Evolutionary conservation across 2,113 vertebrate species (phyloP).

Genomic region (Oreochromis niloticus): DNA sequence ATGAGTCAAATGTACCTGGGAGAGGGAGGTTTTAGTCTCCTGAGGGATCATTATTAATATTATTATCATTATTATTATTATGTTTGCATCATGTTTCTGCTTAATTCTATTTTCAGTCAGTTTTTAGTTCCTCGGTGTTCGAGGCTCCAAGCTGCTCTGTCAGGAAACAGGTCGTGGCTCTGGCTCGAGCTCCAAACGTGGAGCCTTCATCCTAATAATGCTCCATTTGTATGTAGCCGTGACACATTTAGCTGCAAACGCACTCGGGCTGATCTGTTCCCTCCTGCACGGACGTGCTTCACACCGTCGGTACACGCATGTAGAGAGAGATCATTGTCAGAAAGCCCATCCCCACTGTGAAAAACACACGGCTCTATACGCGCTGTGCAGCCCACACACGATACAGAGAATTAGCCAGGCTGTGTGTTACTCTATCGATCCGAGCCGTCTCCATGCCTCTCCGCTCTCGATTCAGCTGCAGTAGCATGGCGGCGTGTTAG

Average conservation of each 20-base stretch:
- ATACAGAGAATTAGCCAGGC: slow-evolving; percentile 14
- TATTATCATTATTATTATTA: neutral
- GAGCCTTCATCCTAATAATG: neutral
- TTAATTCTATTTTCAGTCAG: neutral
- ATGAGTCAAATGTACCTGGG: neutral
- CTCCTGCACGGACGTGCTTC: neutral
- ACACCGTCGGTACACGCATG: neutral
- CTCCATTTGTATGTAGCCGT: neutral
- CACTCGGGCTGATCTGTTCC: neutral
- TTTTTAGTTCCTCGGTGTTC: neutral
- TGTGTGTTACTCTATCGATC: slow-evolving; percentile 37
- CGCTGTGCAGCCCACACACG: neutral
- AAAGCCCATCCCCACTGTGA: neutral
- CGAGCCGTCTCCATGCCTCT: neutral
- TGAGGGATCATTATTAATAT: neutral
- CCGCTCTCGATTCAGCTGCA: slow-evolving; percentile 7
- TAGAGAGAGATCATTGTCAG: neutral
- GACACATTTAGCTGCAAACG: neutral
- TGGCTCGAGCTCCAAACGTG: neutral
- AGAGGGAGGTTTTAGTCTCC: neutral
- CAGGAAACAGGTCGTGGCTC: neutral
- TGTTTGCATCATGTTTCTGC: neutral
- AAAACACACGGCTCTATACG: neutral
- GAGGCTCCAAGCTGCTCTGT: neutral
- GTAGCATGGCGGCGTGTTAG: neutral